Base-by-base conservation (phyloP, 2,888 invertebrate genomes). In the Tiliacea citrago region DNA sequence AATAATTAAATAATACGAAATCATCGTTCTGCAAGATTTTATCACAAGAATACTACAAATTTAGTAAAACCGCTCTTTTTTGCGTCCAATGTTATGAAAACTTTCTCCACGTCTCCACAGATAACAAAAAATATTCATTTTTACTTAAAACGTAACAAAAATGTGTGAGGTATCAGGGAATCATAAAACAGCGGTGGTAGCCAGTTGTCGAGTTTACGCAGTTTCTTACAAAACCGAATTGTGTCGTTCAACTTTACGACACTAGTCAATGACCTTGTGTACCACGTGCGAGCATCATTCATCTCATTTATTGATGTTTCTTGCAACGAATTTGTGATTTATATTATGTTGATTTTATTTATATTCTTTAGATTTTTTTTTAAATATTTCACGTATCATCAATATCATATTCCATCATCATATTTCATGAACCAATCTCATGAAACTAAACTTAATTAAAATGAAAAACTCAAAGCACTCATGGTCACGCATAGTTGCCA, bases 81-180 rank as follows among this genome's bases (percentile, higher is more conserved):
- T 24, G 13, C 58, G 24, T 60, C 8, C 13, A 55, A 60, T 42
- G 18, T 35, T 51, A 29, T 18, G 7, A 62, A 49, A 78, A 58
- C 62, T 79, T 83, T 79, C 58, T 49, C 47, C 68, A 70, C 29
- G n/a, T 68, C 45, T 61, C 75, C 83, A 83, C 83, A 85, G 83
- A 83, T 83, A 74, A 82, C 72, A 79, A 83, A 85, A 79, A 82
- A 81, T 81, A 83, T 88, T 85, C 83, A 81, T 86, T 90, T 90
- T 92, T 91, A 92, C 92, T 88, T 89, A 89, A 88, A 90, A 89
- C 91, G 86, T 88, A 91, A 87, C 89, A 92, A 92, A 92, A 92
- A 89, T 89, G 88, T 86, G 85, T 84, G 66, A 74, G 57, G 89
- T 90, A 92, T 83, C 87, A 92, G 92, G 92, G 85, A 78, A 82